These are phyloP conservation scores for Antechinus flavipes DNA, from an alignment of 2,113 vertebrate species.

Conservation along the genomic window DNA sequence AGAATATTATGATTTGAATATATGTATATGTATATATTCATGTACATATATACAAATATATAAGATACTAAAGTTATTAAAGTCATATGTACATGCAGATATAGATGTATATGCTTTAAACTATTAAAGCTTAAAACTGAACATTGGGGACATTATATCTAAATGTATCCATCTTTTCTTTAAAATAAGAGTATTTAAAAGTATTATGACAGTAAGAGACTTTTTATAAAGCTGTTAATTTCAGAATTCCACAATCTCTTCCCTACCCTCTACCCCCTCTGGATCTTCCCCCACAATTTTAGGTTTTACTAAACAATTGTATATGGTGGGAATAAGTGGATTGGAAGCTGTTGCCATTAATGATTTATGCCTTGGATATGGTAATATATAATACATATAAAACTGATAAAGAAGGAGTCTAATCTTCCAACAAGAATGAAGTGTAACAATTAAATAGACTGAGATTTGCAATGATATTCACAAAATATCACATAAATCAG, in stretches of 20 bases:
- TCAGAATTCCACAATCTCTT: background rate
- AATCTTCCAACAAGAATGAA: background rate
- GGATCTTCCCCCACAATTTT: background rate
- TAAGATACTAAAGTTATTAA: background rate
- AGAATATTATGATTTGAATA: background rate
- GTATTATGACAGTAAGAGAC: background rate
- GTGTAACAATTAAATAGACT: background rate
- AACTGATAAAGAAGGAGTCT: background rate
- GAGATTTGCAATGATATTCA: background rate
- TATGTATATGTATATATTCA: no score
- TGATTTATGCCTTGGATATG: background rate
- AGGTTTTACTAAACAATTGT: background rate
- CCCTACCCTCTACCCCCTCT: no score
- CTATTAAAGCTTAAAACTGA: background rate
- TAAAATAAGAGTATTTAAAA: background rate
- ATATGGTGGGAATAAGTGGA: background rate
- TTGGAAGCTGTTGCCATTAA: background rate
- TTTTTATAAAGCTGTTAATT: background rate
- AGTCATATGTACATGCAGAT: background rate
- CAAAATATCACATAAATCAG: background rate
- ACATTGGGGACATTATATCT: background rate
- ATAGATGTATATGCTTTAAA: background rate
- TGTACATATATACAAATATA: background rate
- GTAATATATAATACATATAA: background rate
- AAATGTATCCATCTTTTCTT: background rate